Base-by-base conservation (phyloP, 2,888 invertebrate species). In the Drosophila conformis region DNA sequence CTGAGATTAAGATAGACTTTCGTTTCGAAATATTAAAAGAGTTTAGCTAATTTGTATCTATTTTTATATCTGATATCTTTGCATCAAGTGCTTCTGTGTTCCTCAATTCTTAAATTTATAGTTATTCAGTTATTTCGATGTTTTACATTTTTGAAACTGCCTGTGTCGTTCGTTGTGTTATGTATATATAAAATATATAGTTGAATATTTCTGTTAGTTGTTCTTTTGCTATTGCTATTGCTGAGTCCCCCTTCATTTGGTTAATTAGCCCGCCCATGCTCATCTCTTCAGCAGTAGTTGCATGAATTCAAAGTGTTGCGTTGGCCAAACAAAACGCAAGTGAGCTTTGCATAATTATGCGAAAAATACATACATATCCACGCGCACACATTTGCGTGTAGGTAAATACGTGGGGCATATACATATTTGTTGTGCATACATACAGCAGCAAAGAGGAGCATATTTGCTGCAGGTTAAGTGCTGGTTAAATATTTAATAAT, bases 331-430 rank as follows among this genome's bases (percentile, higher is more conserved):
- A 81, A 68, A 83, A 76, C 73, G 65, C 69, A 83, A 78, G 76
- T 71, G 70, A 80, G 69, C 83, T 78, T 57, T 83, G 82, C 78
- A 85, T 83, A 83, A 83, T 85, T 83, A 82, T 85, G 82, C 82
- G 69, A 77, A 83, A 85, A 78, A 80, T 6, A 29, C 27, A 27
- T 48, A 18, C 7, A 56, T 51, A 58, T 7, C 2, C n/a, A 21
- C 21, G 11, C 13, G 42, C 21, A 46, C 6, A 51, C 51, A 49
- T 58, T 29, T 29, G 38, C 48, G 25, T 31, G 18, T 53, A 21
- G 38, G 35, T 65, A 46, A 65, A 29, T 80, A 46, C 46, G 60
- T 48, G 48, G 13, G 58, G 54, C 63, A 42, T 13, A 63, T 68
- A 69, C 78, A 81, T 80, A 68, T 81, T 80, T 80, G 72, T 69